Evolutionary conservation across 2,888 invertebrate genomes (phyloP).

Genomic region (Caenorhabditis macrosperma): DNA sequence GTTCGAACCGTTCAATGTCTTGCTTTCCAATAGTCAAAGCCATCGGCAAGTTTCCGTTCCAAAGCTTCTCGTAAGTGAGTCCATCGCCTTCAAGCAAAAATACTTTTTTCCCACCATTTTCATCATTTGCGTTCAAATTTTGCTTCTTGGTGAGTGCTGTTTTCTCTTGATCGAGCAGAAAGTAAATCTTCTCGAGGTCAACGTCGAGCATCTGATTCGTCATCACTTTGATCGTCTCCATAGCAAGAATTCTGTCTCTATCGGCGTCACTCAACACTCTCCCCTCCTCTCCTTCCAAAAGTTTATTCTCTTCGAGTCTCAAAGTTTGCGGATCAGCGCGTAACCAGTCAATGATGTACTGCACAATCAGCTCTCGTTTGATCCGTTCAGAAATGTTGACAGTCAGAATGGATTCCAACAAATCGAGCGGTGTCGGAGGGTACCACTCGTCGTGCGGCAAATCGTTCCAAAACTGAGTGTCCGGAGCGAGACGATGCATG

Average conservation of each 20-base stretch:
- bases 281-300: not conserved
- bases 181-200: conserved; percentile 28
- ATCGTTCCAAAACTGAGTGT: conserved; percentile 40
- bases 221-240: conserved; percentile 32
- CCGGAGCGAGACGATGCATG: conserved; percentile 20
- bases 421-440: conserved; percentile 41
- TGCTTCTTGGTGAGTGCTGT: not conserved
- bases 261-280: not conserved
- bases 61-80: conserved; percentile 28
- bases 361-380: conserved; percentile 46
- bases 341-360: conserved; percentile 44
- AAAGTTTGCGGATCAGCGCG: conserved; percentile 12
- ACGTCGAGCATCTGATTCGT: conserved; percentile 24
- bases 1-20: conserved; percentile 19
- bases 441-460: conserved; percentile 50
- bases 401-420: conserved; percentile 36
- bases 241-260: not conserved
- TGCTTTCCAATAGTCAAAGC: not conserved
- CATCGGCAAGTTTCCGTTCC: conserved; percentile 11
- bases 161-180: conserved; percentile 36
- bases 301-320: no score
- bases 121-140: not conserved
- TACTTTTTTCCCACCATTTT: not conserved
- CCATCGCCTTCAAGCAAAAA: conserved; percentile 21
- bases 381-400: conserved; percentile 32